Evolutionary conservation across 2,797 vertebrate genomes (phyloP).

Genomic region (Aselliscus stoliczkanus): DNA sequence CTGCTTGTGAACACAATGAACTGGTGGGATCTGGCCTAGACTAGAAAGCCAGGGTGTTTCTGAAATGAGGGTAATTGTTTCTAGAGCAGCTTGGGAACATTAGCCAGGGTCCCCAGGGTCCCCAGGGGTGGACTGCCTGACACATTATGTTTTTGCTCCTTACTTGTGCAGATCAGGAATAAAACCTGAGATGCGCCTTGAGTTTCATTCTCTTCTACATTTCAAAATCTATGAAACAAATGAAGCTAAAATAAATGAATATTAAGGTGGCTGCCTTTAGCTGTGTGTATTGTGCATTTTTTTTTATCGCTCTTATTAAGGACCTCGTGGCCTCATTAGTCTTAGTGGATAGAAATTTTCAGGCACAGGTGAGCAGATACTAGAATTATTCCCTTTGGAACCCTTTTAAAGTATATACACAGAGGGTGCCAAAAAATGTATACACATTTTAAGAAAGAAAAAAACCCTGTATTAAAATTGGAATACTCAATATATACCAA

Average conservation of each 20-base stretch:
- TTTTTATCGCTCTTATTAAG: background rate
- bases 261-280: background rate
- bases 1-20: slow-evolving; percentile 17
- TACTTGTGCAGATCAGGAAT: background rate
- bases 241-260: background rate
- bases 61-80: slow-evolving; percentile 37
- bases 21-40: background rate
- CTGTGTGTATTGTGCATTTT: background rate
- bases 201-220: background rate
- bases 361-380: background rate
- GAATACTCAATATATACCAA: too few species aligned
- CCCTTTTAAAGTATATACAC: background rate
- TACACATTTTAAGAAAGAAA: too few species aligned
- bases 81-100: slow-evolving; percentile 39
- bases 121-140: background rate
- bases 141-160: background rate
- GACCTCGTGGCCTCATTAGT: background rate
- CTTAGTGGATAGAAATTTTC: background rate
- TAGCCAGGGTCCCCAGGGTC: slow-evolving; percentile 6
- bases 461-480: too few species aligned
- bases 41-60: background rate
- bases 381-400: background rate
- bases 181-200: background rate
- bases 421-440: too few species aligned
- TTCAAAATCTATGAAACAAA: background rate